phyloP scores from a whole-genome alignment of 2,888 invertebrate genomes.

The Furcula furcula region DNA sequence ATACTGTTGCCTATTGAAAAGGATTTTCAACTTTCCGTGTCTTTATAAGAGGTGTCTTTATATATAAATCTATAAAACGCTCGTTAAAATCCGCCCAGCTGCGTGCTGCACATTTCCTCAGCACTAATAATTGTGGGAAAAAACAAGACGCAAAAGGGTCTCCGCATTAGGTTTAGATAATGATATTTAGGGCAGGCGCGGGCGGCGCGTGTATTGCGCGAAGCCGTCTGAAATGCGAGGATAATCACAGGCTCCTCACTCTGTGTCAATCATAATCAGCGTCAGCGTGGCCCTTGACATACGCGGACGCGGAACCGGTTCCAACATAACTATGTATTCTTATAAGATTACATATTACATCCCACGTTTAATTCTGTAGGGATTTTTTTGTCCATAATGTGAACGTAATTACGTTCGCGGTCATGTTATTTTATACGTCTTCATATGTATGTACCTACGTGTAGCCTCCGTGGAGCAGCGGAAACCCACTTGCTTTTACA shows the following conservation, averaged over 20 bases:
- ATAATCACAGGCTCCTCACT: background rate
- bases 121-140: background rate
- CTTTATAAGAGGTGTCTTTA: too few species aligned
- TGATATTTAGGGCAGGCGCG: background rate
- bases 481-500: too few species aligned
- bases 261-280: slow-evolving; percentile 22
- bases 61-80: slow-evolving; percentile 8
- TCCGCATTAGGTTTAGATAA: too few species aligned
- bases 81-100: background rate
- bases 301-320: slow-evolving; percentile 30
- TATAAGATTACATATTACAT: slow-evolving; percentile 17
- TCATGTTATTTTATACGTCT: background rate
- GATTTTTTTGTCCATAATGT: background rate
- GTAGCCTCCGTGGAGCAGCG: too few species aligned
- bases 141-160: background rate
- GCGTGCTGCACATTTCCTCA: background rate
- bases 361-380: background rate
- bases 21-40: slow-evolving; percentile 18
- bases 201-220: background rate
- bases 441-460: too few species aligned
- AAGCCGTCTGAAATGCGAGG: background rate
- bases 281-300: slow-evolving; percentile 28
- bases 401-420: background rate
- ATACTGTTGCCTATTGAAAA: slow-evolving; percentile 15
- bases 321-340: slow-evolving; percentile 9